Base-by-base conservation (phyloP, 1,140 invertebrate genomes). In the Nephotettix cincticeps region DNA sequence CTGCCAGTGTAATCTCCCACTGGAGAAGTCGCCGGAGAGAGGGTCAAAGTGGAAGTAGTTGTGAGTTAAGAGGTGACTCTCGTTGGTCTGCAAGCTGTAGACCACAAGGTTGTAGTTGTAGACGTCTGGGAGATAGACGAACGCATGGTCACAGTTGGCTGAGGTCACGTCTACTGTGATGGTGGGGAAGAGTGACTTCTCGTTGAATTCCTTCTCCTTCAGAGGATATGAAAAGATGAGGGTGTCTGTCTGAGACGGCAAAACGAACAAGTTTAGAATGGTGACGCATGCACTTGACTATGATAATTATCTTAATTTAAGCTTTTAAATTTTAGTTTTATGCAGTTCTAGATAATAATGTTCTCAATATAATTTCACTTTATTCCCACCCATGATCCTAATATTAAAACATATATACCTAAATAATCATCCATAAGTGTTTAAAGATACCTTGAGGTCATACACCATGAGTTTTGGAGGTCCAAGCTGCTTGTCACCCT, bases 1-100 rank as follows among this genome's bases (percentile, higher is more conserved):
- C 70, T 87, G 86, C 76, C 91, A 92, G 51, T 85, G 85, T 25
- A 88, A 83, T 36, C 88, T 89, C 63, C 85, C 86, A 0, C 91
- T 88, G 67, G 86, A 89, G 73, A 91, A 91, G 69, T 80, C 76
- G 77, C 84, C 90, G 72, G 88, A 83, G 11, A 92, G 77, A 0
- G 91, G 91, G 79, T 93, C 91, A 68, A 93, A 91, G 79, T 91
- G 85, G 84, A 93, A 93, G 80, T 88, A 93, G 77, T 93, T 91
- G 76, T 93, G 91, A 66, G 87, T 81, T 2, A 93, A 84, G 23
- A 89, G 83, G 86, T 90, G 92, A 0, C 90, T 92, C 69, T 89
- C 86, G 74, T 93, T 86, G 25, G 88, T 83, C 23, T 87, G 86
- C 75, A 88, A 83, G 47, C 87, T 90, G 76, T 93, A 93, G 0